Conservation (phyloP, 1,140 invertebrate genomes). For the Papilio polytes region DNA sequence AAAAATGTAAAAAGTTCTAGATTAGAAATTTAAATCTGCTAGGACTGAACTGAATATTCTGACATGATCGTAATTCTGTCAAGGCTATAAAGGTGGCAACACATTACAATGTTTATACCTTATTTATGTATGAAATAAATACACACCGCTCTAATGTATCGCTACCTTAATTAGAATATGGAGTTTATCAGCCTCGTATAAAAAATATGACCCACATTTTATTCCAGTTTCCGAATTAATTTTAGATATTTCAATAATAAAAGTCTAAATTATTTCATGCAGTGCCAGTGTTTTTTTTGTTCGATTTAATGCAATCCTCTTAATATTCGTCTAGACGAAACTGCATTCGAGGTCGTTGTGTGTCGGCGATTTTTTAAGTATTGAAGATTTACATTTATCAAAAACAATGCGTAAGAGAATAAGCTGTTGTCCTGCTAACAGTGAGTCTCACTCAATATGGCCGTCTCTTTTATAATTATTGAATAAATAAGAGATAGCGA, state of each 20-base stretch:
- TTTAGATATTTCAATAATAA: conserved; percentile 16
- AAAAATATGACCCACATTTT: conserved; percentile 33
- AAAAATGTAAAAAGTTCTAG: too few species aligned
- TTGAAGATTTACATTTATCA: not conserved
- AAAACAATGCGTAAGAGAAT: not conserved
- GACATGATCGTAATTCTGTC: not conserved
- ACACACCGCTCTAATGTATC: not conserved
- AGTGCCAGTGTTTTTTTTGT: not conserved
- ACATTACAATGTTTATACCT: not conserved
- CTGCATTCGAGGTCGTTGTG: conserved; percentile 57
- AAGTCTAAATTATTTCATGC: conserved; percentile 1
- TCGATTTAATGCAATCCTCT: conserved; percentile 33
- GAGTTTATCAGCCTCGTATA: conserved; percentile 15
- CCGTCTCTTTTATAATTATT: too few species aligned
- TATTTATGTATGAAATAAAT: not conserved
- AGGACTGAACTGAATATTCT: not conserved
- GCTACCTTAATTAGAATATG: not conserved
- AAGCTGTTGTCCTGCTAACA: not conserved
- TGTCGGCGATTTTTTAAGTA: not conserved
- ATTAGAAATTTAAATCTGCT: not conserved
- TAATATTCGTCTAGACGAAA: conserved; percentile 61
- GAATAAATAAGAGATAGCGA: too few species aligned
- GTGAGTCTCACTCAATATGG: too few species aligned
- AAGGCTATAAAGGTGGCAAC: not conserved
- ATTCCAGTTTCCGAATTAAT: conserved; percentile 13